Evolutionary conservation across 2,113 vertebrate species (phyloP), one percentile per base, ranked within the genome.

Genomic region (Aphelocoma coerulescens): DNA sequence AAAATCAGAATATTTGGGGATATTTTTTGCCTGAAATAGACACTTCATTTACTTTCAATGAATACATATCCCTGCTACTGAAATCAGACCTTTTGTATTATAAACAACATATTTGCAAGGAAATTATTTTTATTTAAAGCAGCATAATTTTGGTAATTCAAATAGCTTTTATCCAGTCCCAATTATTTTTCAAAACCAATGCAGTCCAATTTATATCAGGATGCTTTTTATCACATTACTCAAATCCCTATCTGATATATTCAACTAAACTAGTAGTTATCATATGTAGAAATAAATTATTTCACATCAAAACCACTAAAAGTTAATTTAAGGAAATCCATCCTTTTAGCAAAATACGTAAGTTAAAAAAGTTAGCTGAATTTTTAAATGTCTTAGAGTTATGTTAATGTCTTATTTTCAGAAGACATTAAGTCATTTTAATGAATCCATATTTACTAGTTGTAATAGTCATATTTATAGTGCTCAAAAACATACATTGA

Each of bases 141-240:
- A 95, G 30, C 16, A 57, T 24, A 52, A 85, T 96, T 96, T 92
- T 89, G 37, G 37, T 88, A 90, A 96, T 97, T 97, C 43, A 8
- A 90, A 88, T 78, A 81, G 27, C 15, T 97, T 89, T 94, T 85
- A 80, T 91, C 51, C 62, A 82, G 81, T 92, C 10, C 28, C n/a
- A 97, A 95, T 89, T 95, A 82, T 90, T 93, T 97, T 96, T 96
- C 43, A 93, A 94, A 97, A 93, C n/a, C 43, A 95, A 91, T 77
- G 68, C 19, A 22, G 33, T 95, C 86, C 62, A 88, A 79, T 94
- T 66, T 83, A 59, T 44, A 90, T 81, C 59, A 78, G 95, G 46
- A 93, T 94, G 37, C 14, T 96, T 96, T 94, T 95, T 48, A 95
- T 91, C 52, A 73, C 4, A 15, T 88, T 88, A 88, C 95, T 76